Conservation (phyloP, 2,113 vertebrate genomes). For the Bubo scandiacus region DNA sequence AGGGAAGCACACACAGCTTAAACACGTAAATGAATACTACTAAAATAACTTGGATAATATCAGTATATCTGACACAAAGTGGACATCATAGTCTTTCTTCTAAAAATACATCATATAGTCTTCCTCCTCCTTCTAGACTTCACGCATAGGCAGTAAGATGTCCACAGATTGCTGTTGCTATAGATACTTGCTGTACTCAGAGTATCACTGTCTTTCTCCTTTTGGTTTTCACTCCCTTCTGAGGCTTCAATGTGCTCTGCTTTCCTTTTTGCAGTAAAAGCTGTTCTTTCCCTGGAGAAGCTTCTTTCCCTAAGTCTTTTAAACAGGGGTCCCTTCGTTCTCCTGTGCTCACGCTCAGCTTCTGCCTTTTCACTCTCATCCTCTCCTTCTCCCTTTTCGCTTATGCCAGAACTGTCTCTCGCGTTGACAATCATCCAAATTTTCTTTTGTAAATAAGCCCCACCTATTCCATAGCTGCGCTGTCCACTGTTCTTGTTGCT, state of each 20-base stretch:
- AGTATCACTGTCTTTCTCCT: slow-evolving; percentile 70
- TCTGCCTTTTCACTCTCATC: slow-evolving; percentile 57
- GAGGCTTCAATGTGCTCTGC: slow-evolving; percentile 52
- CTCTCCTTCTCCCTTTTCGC: slow-evolving; percentile 59
- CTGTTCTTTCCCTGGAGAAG: slow-evolving; percentile 81
- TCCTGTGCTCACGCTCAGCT: slow-evolving; percentile 67
- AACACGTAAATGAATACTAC: slow-evolving; percentile 8
- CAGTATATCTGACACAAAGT: not conserved
- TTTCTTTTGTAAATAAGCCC: slow-evolving; percentile 88
- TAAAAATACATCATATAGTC: slow-evolving; percentile 68
- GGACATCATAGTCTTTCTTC: not conserved
- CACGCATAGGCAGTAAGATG: slow-evolving; percentile 69
- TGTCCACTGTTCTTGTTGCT: slow-evolving; percentile 83
- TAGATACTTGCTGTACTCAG: slow-evolving; percentile 64
- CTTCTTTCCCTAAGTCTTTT: slow-evolving; percentile 83
- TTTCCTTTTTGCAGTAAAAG: slow-evolving; percentile 53
- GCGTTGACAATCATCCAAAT: slow-evolving; percentile 82
- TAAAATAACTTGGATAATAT: slow-evolving; percentile 27
- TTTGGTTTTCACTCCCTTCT: slow-evolving; percentile 52
- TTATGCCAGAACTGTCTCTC: slow-evolving; percentile 58
- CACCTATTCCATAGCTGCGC: slow-evolving; percentile 94
- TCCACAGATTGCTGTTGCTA: slow-evolving; percentile 65
- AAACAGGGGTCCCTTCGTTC: slow-evolving; percentile 71
- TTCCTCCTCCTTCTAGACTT: slow-evolving; percentile 79
- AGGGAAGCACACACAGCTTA: slow-evolving; percentile 37